A percentile compares a stretch with the other conserved stretches of the same genome.
Conservation (phyloP, 2,797 vertebrate species). For the Delichon dasypus region DNA sequence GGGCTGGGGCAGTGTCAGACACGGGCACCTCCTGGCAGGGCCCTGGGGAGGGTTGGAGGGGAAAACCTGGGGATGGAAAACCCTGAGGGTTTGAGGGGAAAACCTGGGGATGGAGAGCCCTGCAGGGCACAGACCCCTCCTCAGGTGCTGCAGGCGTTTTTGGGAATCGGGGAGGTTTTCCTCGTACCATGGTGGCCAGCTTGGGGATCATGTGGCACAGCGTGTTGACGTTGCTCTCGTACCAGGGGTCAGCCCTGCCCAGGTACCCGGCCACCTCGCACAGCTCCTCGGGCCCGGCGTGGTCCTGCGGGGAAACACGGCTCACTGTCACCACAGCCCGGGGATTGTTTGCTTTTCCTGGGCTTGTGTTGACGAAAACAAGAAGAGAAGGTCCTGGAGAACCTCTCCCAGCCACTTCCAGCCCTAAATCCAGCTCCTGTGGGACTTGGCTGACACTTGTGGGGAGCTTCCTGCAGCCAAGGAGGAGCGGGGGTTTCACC, state of each 20-base stretch:
- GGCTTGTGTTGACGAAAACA: neutral
- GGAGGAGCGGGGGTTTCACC: neutral
- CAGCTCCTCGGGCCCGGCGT: conserved; percentile 44
- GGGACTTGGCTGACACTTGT: neutral
- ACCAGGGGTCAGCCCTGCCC: conserved; percentile 90
- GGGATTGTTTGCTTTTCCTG: neutral
- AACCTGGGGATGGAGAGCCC: too few species aligned
- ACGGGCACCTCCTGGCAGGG: rapidly evolving
- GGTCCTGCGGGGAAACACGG: conserved; percentile 63
- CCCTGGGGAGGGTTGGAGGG: neutral
- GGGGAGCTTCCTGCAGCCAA: neutral
- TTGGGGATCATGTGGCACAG: conserved; percentile 87
- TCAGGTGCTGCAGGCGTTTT: neutral
- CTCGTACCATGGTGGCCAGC: conserved; percentile 86
- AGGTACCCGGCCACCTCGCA: conserved; percentile 87
- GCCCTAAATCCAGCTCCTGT: neutral
- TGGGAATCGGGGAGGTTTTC: neutral
- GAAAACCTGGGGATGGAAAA: neutral
- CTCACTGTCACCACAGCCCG: neutral
- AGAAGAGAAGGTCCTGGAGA: neutral
- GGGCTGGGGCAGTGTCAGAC: neutral
- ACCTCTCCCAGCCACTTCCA: neutral
- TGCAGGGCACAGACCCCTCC: rapidly evolving
- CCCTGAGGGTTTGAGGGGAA: too few species aligned
- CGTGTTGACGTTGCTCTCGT: conserved; percentile 86